A percentile compares a stretch with the other conserved stretches of the same genome.
phyloP scores from a whole-genome alignment of 2,113 vertebrate genomes.

The Myocastor coypus region DNA sequence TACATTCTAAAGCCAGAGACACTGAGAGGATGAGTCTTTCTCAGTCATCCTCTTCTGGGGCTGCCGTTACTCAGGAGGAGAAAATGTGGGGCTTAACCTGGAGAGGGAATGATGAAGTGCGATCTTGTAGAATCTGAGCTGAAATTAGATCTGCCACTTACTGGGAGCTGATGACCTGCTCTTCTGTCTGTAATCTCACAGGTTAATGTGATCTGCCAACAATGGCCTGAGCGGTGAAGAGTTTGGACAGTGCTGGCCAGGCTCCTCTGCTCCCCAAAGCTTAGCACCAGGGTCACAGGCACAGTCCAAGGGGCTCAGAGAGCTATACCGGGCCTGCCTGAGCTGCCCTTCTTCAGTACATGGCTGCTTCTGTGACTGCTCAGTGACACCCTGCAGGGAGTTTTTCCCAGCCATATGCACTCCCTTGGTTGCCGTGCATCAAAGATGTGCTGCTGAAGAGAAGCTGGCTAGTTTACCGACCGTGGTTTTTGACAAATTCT shows the following conservation, averaged over 20 bases:
- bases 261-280: not conserved
- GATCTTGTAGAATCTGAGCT: not conserved
- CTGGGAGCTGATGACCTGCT: not conserved
- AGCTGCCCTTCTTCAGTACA: not conserved
- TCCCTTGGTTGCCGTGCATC: not conserved
- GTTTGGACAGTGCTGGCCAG: not conserved
- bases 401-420: not conserved
- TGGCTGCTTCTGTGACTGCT: accelerated
- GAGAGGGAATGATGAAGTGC: not conserved
- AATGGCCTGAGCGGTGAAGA: no score
- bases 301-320: accelerated
- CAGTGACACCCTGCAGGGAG: not conserved
- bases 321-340: no score
- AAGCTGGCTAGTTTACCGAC: not conserved
- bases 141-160: not conserved
- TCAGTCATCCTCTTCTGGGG: not conserved
- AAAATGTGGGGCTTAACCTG: not conserved
- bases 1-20: not conserved
- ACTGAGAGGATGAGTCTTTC: not conserved
- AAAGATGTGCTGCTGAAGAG: not conserved
- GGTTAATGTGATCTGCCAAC: not conserved
- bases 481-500: not conserved
- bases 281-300: not conserved
- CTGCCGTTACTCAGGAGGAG: not conserved
- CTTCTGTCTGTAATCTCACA: not conserved